A percentile compares a stretch with the other conserved stretches of the same genome.
phyloP scores from a whole-genome alignment of 2,888 invertebrate species.

The Carcina quercana region DNA sequence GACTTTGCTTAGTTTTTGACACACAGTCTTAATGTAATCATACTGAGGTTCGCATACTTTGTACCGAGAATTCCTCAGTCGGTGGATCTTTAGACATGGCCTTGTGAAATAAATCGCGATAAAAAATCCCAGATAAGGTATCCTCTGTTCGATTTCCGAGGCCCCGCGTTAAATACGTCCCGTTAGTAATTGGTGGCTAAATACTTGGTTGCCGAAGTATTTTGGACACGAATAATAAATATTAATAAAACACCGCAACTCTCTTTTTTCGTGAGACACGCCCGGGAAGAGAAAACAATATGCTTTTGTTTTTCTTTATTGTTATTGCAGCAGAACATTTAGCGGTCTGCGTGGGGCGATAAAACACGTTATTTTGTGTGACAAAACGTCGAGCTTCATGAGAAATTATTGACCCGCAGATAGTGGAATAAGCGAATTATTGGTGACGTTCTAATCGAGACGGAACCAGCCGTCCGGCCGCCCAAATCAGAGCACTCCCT shows the following conservation, averaged over 20 bases:
- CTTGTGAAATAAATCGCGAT: conserved; percentile 17
- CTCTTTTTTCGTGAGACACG: conserved; percentile 58
- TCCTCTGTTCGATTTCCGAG: conserved; percentile 20
- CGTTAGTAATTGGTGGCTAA: conserved; percentile 45
- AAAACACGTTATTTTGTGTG: conserved; percentile 74
- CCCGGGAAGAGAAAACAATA: conserved; percentile 55
- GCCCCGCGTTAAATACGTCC: conserved; percentile 23
- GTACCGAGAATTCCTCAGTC: conserved; percentile 1
- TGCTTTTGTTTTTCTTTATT: conserved; percentile 72
- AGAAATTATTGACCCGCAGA: conserved; percentile 73
- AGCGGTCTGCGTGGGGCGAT: conserved; percentile 54
- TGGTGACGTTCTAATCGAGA: conserved; percentile 40
- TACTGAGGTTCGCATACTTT: background rate
- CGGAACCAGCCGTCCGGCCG: conserved; percentile 43
- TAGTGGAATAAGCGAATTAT: conserved; percentile 69
- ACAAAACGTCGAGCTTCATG: conserved; percentile 71
- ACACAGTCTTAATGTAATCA: background rate
- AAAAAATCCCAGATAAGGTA: conserved; percentile 18
- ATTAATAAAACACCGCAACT: conserved; percentile 61
- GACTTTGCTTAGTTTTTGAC: too few relatives aligned
- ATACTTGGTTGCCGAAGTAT: conserved; percentile 48
- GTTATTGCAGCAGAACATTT: conserved; percentile 71
- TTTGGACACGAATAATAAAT: conserved; percentile 57
- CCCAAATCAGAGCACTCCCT: too few relatives aligned
- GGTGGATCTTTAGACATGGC: conserved; percentile 5